Base-by-base conservation (phyloP, 2,888 invertebrate genomes). In the Polia nebulosa region DNA sequence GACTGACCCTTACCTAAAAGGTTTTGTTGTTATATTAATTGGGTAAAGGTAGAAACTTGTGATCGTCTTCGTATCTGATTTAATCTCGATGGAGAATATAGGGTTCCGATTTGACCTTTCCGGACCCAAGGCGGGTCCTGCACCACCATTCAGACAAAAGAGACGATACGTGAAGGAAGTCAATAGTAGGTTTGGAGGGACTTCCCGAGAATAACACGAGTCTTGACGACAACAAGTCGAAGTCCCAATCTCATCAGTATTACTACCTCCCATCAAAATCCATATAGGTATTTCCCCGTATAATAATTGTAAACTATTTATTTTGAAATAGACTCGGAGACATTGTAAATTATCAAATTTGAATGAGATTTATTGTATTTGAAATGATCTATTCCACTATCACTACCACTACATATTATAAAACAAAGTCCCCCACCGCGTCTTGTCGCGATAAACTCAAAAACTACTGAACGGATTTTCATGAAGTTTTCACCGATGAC, bases 11-110 rank as follows among this genome's bases (percentile, higher is more conserved):
- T 13, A 32, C 15, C 15, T 32, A 36, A 15, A 67, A 56, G 17
- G 32, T 34, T 41, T 15, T 9, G 8, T n/a, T 41, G 41, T 71
- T 27, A 22, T n/a, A 45, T 25, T 55, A 20, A 9, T 59, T 49
- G 1, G 45, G 17, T n/a, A 61, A 22, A 29, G 11, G 6, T 27
- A 13, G 34, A 45, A 59, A 44, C 17, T 36, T 11, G 25, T 4
- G 17, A 7, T 8, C 32, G 8, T 13, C 17, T 49, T 3, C 1
- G 1, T 44, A 49, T 29, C 22, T 29, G 58, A 39, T 39, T 39
- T 13, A 56, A 39, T 39, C 6, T 15, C 22, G 7, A 41, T 41
- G 39, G 8, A 29, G 44, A 34, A 15, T 6, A 34, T 17, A 34
- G 25, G 25, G 39, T 36, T 36, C 0, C 7, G 7, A 27, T 55